Percentiles rank a stretch among this genome's conserved stretches.
Conservation (phyloP, 1,140 invertebrate species). For the Araneus ventricosus region DNA sequence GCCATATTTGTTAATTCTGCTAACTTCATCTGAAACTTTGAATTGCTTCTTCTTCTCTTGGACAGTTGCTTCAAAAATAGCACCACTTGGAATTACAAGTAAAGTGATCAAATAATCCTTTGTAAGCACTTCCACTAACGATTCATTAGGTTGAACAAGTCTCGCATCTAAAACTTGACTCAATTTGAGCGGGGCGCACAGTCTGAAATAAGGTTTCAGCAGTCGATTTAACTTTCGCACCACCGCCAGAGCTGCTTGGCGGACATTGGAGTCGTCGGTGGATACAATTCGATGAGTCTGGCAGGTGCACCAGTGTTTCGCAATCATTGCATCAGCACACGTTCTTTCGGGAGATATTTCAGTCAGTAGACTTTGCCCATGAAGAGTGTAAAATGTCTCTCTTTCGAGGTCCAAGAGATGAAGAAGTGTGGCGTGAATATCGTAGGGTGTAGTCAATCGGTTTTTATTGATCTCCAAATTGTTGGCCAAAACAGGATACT, state of each 20-base stretch:
- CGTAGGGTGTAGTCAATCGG: slow-evolving; percentile 81
- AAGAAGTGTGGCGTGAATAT: slow-evolving; percentile 80
- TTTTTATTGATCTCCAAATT: slow-evolving; percentile 85
- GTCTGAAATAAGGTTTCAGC: slow-evolving; percentile 82
- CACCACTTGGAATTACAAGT: slow-evolving; percentile 86
- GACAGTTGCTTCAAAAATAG: slow-evolving; percentile 83
- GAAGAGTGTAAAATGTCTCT: slow-evolving; percentile 39
- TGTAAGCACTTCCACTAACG: not conserved
- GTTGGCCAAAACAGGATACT: slow-evolving; percentile 81
- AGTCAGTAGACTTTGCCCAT: slow-evolving; percentile 74
- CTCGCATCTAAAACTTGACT: slow-evolving; percentile 85
- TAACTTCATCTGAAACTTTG: slow-evolving; percentile 89
- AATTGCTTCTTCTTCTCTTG: slow-evolving; percentile 80
- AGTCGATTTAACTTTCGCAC: slow-evolving; percentile 85
- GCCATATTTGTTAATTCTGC: slow-evolving; percentile 92
- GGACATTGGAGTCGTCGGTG: slow-evolving; percentile 79
- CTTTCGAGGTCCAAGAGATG: slow-evolving; percentile 74
- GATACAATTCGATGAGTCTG: slow-evolving; percentile 86
- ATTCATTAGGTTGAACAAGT: slow-evolving; percentile 83
- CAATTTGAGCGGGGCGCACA: slow-evolving; percentile 85
- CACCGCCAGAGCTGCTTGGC: slow-evolving; percentile 82
- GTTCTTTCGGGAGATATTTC: slow-evolving; percentile 84
- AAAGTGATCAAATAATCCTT: slow-evolving; percentile 79
- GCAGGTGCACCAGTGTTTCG: slow-evolving; percentile 97
- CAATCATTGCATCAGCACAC: slow-evolving; percentile 92